Percentiles rank a stretch among this genome's conserved stretches.
Evolutionary conservation across 2,797 vertebrate genomes (phyloP).

Genomic region (Mastacembelus armatus): DNA sequence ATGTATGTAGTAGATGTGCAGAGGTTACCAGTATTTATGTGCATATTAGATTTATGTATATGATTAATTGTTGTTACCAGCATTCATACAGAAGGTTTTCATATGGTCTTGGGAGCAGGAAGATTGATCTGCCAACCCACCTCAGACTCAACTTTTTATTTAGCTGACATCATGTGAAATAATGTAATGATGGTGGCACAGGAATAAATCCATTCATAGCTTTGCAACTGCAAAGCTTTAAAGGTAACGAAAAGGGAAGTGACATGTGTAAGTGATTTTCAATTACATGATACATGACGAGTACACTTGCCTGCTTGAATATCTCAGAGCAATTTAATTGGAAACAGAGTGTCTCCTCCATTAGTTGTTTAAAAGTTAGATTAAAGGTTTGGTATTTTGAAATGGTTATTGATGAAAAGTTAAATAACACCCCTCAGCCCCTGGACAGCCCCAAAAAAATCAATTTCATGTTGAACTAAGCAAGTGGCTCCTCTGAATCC

Average conservation of each 20-base stretch:
- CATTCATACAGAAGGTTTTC: no score
- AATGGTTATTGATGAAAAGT: slow-evolving; percentile 45
- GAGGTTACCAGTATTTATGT: no score
- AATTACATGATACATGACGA: slow-evolving; percentile 23
- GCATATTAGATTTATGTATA: no score
- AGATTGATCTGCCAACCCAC: slow-evolving; percentile 20
- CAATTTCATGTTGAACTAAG: slow-evolving; percentile 47
- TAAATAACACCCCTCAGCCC: slow-evolving; percentile 44
- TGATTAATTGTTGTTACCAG: no score
- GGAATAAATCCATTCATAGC: slow-evolving; percentile 9
- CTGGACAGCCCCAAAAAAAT: slow-evolving; percentile 32
- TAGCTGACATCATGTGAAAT: slow-evolving; percentile 3
- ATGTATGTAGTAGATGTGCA: no score
- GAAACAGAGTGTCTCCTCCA: slow-evolving; percentile 10
- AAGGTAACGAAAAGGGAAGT: slow-evolving; percentile 10
- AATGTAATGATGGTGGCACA: neutral
- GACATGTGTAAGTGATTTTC: slow-evolving; percentile 17
- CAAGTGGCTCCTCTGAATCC: slow-evolving; percentile 33
- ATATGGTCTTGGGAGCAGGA: neutral
- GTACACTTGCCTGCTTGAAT: slow-evolving; percentile 32
- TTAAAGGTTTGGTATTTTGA: slow-evolving; percentile 48
- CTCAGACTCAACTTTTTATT: slow-evolving; percentile 11
- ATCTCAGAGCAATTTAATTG: slow-evolving; percentile 26
- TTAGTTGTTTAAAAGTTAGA: slow-evolving; percentile 32
- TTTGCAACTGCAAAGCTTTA: slow-evolving; percentile 4